phyloP scores from a whole-genome alignment of 2,113 vertebrate genomes.

The Leuciscus idus region DNA sequence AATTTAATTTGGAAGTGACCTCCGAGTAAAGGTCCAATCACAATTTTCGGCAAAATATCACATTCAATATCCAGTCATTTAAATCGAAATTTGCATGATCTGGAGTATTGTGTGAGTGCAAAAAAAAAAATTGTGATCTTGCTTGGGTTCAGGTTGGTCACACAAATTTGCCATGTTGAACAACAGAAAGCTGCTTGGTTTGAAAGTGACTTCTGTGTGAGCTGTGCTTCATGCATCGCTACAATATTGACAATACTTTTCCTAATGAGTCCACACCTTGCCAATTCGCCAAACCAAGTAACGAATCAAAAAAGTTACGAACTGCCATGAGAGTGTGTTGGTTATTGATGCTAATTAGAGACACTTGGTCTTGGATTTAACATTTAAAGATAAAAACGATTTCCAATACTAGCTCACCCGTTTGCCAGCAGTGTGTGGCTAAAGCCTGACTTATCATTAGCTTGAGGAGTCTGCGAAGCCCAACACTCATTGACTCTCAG shows the following conservation, averaged over 20 bases:
- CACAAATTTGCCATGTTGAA: too few species aligned
- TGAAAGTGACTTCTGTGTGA: too few species aligned
- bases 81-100: not conserved
- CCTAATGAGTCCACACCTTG: not conserved
- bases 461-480: slow-evolving; percentile 67
- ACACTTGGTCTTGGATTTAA: not conserved
- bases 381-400: not conserved
- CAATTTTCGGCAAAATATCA: not conserved
- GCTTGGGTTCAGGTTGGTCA: not conserved
- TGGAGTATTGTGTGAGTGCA: not conserved
- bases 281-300: not conserved
- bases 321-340: not conserved
- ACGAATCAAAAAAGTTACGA: not conserved
- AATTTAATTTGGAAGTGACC: not conserved
- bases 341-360: not conserved
- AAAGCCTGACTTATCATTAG: slow-evolving; percentile 49
- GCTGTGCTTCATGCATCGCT: not conserved
- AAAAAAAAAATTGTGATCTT: not conserved
- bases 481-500: slow-evolving; percentile 73
- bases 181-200: too few species aligned
- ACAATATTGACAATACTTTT: not conserved
- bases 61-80: not conserved
- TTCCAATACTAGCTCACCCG: slow-evolving; percentile 62
- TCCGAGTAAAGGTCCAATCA: not conserved
- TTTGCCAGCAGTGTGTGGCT: slow-evolving; percentile 67